Evolutionary conservation across 35 echinoderm and acorn worm genomes (phyloP), one percentile per base, ranked within the genome.

Genomic region (Heliocidaris tuberculata): DNA sequence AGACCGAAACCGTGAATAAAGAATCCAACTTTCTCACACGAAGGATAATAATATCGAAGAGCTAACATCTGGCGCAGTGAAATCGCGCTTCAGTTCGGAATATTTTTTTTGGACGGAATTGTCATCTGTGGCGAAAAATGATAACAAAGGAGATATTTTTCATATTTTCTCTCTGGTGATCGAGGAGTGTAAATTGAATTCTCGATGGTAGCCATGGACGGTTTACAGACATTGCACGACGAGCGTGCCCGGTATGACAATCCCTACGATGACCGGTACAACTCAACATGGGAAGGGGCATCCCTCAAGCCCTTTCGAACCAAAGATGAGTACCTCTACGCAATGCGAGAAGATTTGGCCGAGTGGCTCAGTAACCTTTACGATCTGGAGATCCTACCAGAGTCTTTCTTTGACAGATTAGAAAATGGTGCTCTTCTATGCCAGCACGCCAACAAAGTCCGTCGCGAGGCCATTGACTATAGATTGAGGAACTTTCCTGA

Each of bases 331-430:
- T 99, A 99, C 91, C 94, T 99, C 15, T 99, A 97, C 85, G 98
- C 98, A 4, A 99, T 99, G 98, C 87, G 95, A 71, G 98, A 99
- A 88, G 98, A 99, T 50, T 92, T 99, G 48, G 97, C 98, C 9
- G 98, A 99, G 49, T 99, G 98, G 98, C 92, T 99, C 9, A 97
- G 97, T 89, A 95, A 97, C 91, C 50, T 99, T 52, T 99, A 99
- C 85, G 90, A 85, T 85, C 47, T 99, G 1, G 97, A 97, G 56
- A 96, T 97, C 85, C 90, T 94, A 30, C 95, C 98, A 5, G 97
- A 99, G 48, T 97, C 93, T 95, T 99, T 99, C 94, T 97, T 97
- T 85, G 98, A 99, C 32, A 96, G 96, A 91, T 93, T 99, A 31
- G 98, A 99, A 70, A 97, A 95, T 95, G 98, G 98, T 31, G 61